Conservation (phyloP, 1,140 invertebrate species). For the Drosophila bipectinata region DNA sequence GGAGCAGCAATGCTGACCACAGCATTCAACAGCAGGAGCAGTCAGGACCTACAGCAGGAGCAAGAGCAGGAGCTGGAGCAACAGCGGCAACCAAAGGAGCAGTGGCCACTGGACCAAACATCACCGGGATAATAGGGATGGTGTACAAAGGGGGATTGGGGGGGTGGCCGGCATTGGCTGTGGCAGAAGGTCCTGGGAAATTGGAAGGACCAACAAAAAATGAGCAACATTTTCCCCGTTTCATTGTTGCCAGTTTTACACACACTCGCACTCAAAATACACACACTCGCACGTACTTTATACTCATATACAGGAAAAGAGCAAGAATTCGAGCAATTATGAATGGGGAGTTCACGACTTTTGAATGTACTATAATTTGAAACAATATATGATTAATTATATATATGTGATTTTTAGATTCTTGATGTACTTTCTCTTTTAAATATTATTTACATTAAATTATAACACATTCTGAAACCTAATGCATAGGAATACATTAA, state of each 20-base stretch:
- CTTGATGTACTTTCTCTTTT: neutral
- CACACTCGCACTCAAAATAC: neutral
- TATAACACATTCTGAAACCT: no score
- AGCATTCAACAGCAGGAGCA: slow-evolving; percentile 52
- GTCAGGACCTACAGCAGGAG: slow-evolving; percentile 7
- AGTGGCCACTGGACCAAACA: slow-evolving; percentile 48
- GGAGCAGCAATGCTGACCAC: slow-evolving; percentile 48
- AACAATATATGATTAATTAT: no score
- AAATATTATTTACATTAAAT: neutral
- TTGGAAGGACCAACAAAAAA: slow-evolving; percentile 52
- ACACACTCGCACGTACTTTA: neutral
- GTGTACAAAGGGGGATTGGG: neutral
- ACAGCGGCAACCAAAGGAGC: slow-evolving; percentile 26
- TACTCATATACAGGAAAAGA: slow-evolving; percentile 8
- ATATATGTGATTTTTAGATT: no score
- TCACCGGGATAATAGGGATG: slow-evolving; percentile 22
- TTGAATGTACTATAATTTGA: neutral
- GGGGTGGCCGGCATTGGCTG: neutral
- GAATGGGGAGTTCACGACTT: neutral
- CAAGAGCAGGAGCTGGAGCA: neutral
- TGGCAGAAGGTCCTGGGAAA: slow-evolving; percentile 4
- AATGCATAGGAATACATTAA: no score
- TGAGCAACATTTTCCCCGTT: slow-evolving; percentile 76
- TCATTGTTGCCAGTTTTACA: slow-evolving; percentile 64
- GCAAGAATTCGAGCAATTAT: slow-evolving; percentile 10